Conservation (phyloP, 30 jellyfish, hydroid and myxozoan species). For the Aurelia sp. region DNA sequence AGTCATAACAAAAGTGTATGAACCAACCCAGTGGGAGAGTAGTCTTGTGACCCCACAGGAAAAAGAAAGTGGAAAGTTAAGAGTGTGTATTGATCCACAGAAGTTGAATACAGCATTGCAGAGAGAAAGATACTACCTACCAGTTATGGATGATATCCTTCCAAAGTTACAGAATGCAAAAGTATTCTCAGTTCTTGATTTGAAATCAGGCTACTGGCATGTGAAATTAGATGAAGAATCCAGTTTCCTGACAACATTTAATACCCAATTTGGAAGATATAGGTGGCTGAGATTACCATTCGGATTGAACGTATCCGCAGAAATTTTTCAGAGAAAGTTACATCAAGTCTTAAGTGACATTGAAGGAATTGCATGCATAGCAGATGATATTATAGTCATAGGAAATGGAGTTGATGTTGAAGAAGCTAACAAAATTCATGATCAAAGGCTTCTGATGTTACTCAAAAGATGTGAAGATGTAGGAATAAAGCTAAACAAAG, state of each 20-base stretch:
- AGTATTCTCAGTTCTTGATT: slow-evolving; percentile 64
- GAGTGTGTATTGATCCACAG: slow-evolving; percentile 68
- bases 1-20: slow-evolving; percentile 43
- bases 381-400: no score
- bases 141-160: slow-evolving; percentile 59
- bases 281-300: slow-evolving; percentile 27
- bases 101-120: slow-evolving; percentile 51
- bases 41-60: slow-evolving; percentile 47
- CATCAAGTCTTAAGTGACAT: no score
- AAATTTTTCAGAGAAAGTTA: no score
- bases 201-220: slow-evolving; percentile 64
- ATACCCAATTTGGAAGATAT: slow-evolving; percentile 51
- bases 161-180: slow-evolving; percentile 64
- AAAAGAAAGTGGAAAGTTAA: slow-evolving; percentile 40
- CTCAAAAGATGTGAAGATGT: slow-evolving; percentile 39
- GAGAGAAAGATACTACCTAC: slow-evolving; percentile 53
- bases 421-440: slow-evolving; percentile 11
- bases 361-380: no score
- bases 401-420: no score
- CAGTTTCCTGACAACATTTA: slow-evolving; percentile 64
- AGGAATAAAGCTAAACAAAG: slow-evolving; percentile 58
- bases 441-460: slow-evolving; percentile 27
- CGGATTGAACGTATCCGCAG: no score
- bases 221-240: slow-evolving; percentile 51
- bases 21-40: slow-evolving; percentile 58